Base-by-base conservation (phyloP, 1,140 invertebrate species). In the Diorhabda sublineata region DNA sequence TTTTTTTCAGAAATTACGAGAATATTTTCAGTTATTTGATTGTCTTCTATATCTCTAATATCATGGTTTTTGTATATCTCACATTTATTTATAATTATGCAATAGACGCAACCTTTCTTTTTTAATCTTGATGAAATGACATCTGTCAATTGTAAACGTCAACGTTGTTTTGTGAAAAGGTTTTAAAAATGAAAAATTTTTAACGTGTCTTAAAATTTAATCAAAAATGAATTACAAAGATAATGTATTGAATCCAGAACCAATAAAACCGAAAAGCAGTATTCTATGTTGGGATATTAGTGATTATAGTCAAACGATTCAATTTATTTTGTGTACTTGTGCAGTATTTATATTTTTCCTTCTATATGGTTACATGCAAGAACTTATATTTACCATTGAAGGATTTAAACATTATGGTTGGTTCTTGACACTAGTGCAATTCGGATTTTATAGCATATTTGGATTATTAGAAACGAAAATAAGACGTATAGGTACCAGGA, bases 341-440 rank as follows among this genome's bases (percentile, higher is more conserved):
- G 92, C 91, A 71, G 91, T 96, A 42, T 97, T 98, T 82, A 81
- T 92, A 64, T 93, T 95, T 77, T 97, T 92, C 82, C 83, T 97
- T 61, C 82, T 95, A 0, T 98, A 97, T 85, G 95, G 95, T 69
- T 97, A 95, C 83, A 87, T 96, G 77, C 91, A 96, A 87, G 96
- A 98, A 83, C 82, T 96, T 26, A 96, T 98, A 78, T 98, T 98
- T 80, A 90, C 90, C 2, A 83, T 94, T 2, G 89, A 94, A 66
- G 95, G 93, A 66, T 94, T 97, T 73, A 90, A 92, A 79, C 90
- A 92, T 9, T 94, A 90, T 80, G 95, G 95, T 60, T 95, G 95
- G 90, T 98, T 95, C 80, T 85, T 98, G 68, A 98, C 96, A 4
- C 84, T 97, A 59, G 84, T 97, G 26, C 96, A 98, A 83, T 98